phyloP scores from a whole-genome alignment of 1,140 invertebrate species.

The Chironomus tepperi region DNA sequence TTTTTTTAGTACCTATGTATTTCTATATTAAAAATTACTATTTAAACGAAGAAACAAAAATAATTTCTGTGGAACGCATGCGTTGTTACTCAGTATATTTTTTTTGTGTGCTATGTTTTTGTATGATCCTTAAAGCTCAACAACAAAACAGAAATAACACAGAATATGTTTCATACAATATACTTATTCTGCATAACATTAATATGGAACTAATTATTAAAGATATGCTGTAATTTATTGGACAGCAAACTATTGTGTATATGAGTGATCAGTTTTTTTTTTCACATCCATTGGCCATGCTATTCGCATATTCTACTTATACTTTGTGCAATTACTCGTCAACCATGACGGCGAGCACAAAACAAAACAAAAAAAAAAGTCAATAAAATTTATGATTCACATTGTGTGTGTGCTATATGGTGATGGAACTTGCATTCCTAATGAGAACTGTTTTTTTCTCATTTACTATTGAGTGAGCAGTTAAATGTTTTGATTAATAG shows the following conservation, averaged over 20 bases:
- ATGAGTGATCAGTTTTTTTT: neutral
- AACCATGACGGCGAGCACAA: no score
- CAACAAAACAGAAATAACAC: neutral
- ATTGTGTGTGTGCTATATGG: no score
- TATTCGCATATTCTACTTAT: neutral
- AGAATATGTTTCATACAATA: neutral
- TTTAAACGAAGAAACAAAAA: neutral
- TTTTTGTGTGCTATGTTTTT: neutral
- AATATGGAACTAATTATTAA: conserved; percentile 10
- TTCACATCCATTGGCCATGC: neutral
- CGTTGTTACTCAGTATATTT: neutral
- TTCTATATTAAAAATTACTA: neutral
- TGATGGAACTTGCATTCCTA: no score
- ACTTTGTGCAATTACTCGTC: neutral
- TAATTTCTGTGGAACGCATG: neutral
- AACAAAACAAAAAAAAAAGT: no score
- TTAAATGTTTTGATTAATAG: no score
- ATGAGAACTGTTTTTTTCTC: no score
- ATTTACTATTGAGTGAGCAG: no score
- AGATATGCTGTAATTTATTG: conserved; percentile 14
- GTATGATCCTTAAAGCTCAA: conserved; percentile 8
- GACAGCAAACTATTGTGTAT: neutral
- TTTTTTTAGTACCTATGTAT: no score
- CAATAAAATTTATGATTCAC: no score
- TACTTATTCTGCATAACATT: conserved; percentile 2